Conservation (phyloP, 1,140 invertebrate species). For the Campodea augens region DNA sequence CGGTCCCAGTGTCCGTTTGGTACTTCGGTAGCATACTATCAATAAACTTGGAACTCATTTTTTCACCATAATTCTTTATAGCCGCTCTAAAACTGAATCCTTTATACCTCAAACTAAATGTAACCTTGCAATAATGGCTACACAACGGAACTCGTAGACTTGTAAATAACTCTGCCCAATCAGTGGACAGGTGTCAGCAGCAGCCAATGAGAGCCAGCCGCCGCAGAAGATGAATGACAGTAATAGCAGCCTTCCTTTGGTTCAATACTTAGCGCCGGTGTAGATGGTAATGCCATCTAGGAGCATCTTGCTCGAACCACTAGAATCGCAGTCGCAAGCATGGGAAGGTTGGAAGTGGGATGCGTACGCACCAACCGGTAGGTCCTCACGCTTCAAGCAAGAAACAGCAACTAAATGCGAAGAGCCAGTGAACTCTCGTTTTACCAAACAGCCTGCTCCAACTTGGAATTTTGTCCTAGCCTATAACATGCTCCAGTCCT, state of each 20-base stretch:
- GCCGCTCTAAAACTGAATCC: conserved; percentile 8
- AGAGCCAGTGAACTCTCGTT: background rate
- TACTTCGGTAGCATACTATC: conserved; percentile 94
- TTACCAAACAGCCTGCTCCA: background rate
- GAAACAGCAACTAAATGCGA: background rate
- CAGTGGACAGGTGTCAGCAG: conserved; percentile 12
- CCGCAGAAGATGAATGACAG: conserved; percentile 8
- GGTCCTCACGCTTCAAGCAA: background rate
- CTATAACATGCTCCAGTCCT: too few species aligned
- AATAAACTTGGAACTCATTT: conserved; percentile 91
- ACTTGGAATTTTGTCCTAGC: too few species aligned
- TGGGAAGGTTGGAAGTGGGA: too few species aligned
- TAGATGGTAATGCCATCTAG: conserved; percentile 11
- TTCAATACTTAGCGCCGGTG: conserved; percentile 1
- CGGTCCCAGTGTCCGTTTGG: conserved; percentile 29
- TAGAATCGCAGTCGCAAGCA: background rate
- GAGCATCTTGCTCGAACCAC: conserved; percentile 6
- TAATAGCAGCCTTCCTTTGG: conserved; percentile 4
- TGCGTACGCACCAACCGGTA: too few species aligned
- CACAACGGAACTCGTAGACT: conserved; percentile 20
- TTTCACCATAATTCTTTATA: conserved; percentile 21
- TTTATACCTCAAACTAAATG: conserved; percentile 11
- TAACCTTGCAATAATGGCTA: conserved; percentile 6
- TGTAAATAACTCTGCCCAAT: conserved; percentile 18
- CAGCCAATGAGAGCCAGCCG: conserved; percentile 15